These are phyloP conservation scores for Fragum sueziense DNA, from an alignment of 2,888 invertebrate genomes.

Conservation along the genomic window DNA sequence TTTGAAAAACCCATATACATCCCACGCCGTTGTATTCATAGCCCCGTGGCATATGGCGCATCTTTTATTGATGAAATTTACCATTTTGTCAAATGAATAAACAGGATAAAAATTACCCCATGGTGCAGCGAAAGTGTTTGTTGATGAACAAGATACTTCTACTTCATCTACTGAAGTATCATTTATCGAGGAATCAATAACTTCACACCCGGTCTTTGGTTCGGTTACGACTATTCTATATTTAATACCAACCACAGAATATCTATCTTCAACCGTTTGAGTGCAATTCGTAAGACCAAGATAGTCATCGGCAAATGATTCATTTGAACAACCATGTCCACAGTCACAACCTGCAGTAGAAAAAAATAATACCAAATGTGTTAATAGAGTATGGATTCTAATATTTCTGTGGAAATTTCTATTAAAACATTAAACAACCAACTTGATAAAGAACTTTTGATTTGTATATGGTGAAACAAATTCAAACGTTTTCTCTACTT, in stretches of 20 bases:
- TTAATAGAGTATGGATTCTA: no score
- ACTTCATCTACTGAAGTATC: background rate
- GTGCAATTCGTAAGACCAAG: background rate
- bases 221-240: background rate
- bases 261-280: background rate
- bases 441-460: no score
- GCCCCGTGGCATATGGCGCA: slow-evolving; percentile 1
- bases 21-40: background rate
- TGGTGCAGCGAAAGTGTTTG: background rate
- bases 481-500: no score
- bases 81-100: background rate
- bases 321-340: background rate
- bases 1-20: background rate
- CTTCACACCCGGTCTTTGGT: background rate
- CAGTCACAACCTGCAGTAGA: background rate
- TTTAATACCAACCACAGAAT: background rate
- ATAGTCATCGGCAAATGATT: background rate
- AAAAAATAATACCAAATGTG: no score
- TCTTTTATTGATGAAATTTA: background rate
- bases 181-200: background rate
- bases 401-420: no score
- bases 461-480: no score
- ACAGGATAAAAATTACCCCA: slow-evolving; percentile 5
- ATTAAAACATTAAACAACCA: no score
- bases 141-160: background rate